Base-by-base conservation (phyloP, 92 coral and sea anemone genomes). In the Meandrina meandrites region DNA sequence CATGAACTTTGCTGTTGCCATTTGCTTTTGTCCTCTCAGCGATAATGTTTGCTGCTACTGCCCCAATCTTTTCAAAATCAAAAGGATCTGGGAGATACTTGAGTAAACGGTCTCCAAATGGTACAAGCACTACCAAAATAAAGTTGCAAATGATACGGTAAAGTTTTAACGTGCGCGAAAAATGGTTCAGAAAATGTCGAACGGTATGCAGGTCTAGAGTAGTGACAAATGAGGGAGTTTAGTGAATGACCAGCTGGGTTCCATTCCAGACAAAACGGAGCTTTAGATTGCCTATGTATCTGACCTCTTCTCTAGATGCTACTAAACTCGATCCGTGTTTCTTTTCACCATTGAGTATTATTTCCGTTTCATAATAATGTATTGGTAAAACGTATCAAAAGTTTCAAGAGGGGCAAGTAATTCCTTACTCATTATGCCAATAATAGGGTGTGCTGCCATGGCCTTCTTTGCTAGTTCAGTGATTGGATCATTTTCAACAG, bases 391-490 rank as follows among this genome's bases (percentile, higher is more conserved):
- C 5, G 22, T 57, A 57, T 57, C n/a, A 57, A 56, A 56, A 56
- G n/a, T n/a, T n/a, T 14, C 16, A 40, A 40, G 3, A 18, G 16
- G 22, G 22, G 4, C 13, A 58, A 53, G 3, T 8, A 21, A 5
- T n/a, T n/a, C 21, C 62, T 75, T 85, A 85, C 88, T 22, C 81
- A 76, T 11, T 28, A 85, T 6, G 36, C 75, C 90, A 40, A 58
- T 3, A 21, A 53, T 4, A 10, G 81, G 80, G 64, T 80, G 75
- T 73, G 86, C 53, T 64, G 75, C 73, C 58, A 81, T 57, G 21
- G 85, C 90, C 64, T 87, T 87, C 21, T 75, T 80, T 24, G 90
- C 90, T 30, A 48, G n/a, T 80, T 79, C 81, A 24, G 92, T 90
- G 35, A 90, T 64, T 57, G 90, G 86, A 81, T 90, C 92, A 31